phyloP scores from a whole-genome alignment of 2,888 invertebrate species.

The Bombylius discolor region DNA sequence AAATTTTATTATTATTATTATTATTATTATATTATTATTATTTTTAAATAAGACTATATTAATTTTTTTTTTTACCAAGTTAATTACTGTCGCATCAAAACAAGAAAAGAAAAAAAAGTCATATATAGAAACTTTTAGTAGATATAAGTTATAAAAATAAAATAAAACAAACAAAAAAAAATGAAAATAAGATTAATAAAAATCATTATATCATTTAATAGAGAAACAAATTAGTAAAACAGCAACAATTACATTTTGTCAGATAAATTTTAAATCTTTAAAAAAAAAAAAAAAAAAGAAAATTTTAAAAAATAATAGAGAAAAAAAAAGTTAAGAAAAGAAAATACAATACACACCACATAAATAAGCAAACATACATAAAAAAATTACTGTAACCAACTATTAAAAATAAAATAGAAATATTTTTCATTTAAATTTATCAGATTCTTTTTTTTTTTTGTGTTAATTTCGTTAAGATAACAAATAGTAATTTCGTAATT shows the following conservation, averaged over 20 bases:
- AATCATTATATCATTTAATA: neutral
- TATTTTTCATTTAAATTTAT: neutral
- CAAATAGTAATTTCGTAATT: too few relatives aligned
- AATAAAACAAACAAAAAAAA: neutral
- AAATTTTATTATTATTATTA: neutral
- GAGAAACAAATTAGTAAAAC: too few relatives aligned
- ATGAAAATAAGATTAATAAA: neutral
- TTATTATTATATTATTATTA: neutral
- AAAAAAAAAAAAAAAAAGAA: neutral
- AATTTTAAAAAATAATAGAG: too few relatives aligned
- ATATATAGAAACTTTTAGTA: neutral
- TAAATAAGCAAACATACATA: neutral
- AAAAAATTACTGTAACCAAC: neutral
- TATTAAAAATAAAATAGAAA: neutral
- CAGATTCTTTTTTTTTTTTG: neutral
- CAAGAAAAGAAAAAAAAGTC: neutral
- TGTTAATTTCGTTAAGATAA: neutral
- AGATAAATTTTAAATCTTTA: neutral
- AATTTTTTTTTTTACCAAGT: neutral
- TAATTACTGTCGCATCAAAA: neutral
- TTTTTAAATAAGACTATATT: neutral
- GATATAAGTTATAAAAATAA: neutral
- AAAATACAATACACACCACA: neutral
- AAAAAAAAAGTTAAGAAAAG: too few relatives aligned
- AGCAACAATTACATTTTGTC: too few relatives aligned